phyloP scores from a whole-genome alignment of 2,888 invertebrate species.

The Drosophila neoperkinsi region DNA sequence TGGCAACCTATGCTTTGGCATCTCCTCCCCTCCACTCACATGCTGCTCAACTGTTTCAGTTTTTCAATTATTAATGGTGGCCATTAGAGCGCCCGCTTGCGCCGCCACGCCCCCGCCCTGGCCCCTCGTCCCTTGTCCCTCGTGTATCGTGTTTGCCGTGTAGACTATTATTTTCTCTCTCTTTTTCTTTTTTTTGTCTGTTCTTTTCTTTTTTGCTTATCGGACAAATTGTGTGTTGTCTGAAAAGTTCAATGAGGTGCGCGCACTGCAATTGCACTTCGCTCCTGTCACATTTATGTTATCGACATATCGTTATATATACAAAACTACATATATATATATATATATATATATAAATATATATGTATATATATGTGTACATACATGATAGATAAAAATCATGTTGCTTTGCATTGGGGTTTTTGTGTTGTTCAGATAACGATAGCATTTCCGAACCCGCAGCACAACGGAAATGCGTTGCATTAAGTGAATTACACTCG shows the following conservation, averaged over 20 bases:
- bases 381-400: conserved; percentile 44
- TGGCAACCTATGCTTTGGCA: conserved; percentile 28
- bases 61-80: conserved; percentile 80
- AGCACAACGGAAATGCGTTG: conserved; percentile 70
- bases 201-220: conserved; percentile 60
- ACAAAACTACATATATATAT: neutral
- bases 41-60: conserved; percentile 77
- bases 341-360: neutral
- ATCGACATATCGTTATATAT: conserved; percentile 52
- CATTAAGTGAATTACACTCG: conserved; percentile 70
- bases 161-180: conserved; percentile 47
- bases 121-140: conserved; percentile 25
- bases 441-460: conserved; percentile 47
- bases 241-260: conserved; percentile 79
- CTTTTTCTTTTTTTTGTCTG: neutral
- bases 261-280: conserved; percentile 71
- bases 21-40: conserved; percentile 38
- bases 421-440: conserved; percentile 31
- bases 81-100: conserved; percentile 69
- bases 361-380: conserved; percentile 1
- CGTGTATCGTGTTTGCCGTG: conserved; percentile 44
- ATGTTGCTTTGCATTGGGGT: conserved; percentile 46
- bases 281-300: conserved; percentile 70
- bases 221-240: conserved; percentile 79
- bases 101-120: conserved; percentile 24